Percentiles rank a stretch among this genome's conserved stretches.
Evolutionary conservation across 2,113 vertebrate genomes (phyloP).

Genomic region (Rhombomys opimus): DNA sequence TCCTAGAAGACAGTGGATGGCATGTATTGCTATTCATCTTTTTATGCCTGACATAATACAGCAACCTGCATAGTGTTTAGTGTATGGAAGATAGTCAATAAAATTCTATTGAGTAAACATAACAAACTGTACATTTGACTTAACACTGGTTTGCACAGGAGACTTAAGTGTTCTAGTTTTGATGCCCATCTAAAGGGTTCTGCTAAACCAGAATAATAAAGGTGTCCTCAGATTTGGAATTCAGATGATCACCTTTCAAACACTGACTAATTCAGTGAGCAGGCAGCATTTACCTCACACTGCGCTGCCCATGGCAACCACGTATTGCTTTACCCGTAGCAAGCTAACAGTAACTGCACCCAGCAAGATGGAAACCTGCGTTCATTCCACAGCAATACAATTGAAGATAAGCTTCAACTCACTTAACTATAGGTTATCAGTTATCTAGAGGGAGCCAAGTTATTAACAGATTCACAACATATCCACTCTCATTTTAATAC

Average conservation of each 20-base stretch:
- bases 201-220: constrained; percentile 1
- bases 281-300: background rate
- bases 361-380: background rate
- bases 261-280: background rate
- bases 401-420: background rate
- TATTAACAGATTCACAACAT: background rate
- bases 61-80: background rate
- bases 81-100: background rate
- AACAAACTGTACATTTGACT: background rate
- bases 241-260: background rate
- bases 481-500: background rate
- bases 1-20: background rate
- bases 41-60: background rate
- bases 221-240: background rate
- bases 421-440: background rate
- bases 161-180: background rate
- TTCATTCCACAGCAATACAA: background rate
- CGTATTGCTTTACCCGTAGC: background rate
- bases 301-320: background rate
- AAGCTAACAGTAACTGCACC: background rate
- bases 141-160: background rate
- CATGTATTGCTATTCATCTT: background rate
- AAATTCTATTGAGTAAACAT: background rate
- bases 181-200: constrained; percentile 30
- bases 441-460: background rate